Conservation (phyloP, 1,140 invertebrate species). For the Pogonognathellus flavescens region DNA sequence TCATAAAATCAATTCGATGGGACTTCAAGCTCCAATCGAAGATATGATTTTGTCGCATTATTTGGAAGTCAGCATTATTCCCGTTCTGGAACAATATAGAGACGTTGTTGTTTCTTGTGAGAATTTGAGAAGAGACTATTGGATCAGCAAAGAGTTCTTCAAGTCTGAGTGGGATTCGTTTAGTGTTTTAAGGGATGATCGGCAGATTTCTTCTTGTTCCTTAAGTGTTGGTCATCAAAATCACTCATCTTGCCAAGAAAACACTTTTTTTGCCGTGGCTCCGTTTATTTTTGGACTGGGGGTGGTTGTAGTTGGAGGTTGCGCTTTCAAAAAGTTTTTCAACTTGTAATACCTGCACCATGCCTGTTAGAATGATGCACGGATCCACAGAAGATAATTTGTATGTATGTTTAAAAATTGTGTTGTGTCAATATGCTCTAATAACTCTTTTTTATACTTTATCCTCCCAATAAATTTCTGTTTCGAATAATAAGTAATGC, state of each 20-base stretch:
- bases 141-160: not conserved
- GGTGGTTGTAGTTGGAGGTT: not conserved
- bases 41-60: slow-evolving; percentile 18
- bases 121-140: not conserved
- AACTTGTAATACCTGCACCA: too few relatives aligned
- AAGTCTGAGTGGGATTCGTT: not conserved
- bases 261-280: not conserved
- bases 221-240: too few relatives aligned
- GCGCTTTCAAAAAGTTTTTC: not conserved
- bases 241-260: not conserved
- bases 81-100: not conserved
- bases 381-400: too few relatives aligned
- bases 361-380: too few relatives aligned
- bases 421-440: too few relatives aligned
- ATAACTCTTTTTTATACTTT: too few relatives aligned
- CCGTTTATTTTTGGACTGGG: not conserved
- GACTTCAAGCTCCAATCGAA: not conserved
- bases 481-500: too few relatives aligned
- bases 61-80: not conserved
- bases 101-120: slow-evolving; percentile 8
- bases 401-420: too few relatives aligned
- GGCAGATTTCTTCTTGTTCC: too few relatives aligned
- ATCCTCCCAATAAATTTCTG: too few relatives aligned
- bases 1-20: not conserved
- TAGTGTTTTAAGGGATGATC: not conserved